Conservation (phyloP, 2,888 invertebrate genomes). For the Pyrrhosoma nymphula region DNA sequence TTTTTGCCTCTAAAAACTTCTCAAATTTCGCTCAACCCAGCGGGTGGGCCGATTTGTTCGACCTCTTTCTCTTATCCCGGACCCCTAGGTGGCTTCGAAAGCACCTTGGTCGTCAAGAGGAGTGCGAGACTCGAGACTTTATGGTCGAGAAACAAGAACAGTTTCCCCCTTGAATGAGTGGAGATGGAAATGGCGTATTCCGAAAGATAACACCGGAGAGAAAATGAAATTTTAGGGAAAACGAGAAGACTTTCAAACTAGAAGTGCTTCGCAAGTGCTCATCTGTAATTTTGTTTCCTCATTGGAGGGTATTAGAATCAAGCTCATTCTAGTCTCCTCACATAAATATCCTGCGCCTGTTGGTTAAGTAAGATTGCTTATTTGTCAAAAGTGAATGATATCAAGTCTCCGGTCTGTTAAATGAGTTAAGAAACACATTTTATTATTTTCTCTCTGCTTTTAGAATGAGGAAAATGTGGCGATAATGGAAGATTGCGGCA, state of each 20-base stretch:
- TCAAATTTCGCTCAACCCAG: not conserved
- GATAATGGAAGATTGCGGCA: no score
- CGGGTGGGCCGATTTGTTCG: not conserved
- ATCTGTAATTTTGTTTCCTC: not conserved
- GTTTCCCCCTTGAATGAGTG: not conserved
- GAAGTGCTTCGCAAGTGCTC: not conserved
- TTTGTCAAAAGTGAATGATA: no score
- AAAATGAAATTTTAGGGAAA: not conserved
- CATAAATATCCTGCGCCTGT: no score
- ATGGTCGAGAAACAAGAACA: not conserved
- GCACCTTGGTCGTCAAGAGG: not conserved
- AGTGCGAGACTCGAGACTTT: not conserved
- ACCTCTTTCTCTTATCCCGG: not conserved
- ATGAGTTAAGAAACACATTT: not conserved
- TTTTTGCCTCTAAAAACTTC: not conserved
- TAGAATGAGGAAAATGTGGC: not conserved
- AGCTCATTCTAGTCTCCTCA: not conserved
- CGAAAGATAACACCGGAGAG: not conserved
- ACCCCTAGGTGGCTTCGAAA: not conserved
- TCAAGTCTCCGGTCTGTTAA: no score
- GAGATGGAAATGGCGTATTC: not conserved
- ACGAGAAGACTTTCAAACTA: not conserved
- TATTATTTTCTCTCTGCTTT: not conserved
- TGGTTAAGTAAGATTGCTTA: not conserved
- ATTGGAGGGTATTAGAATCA: not conserved